These are phyloP conservation scores for Medauroidea extradentata DNA, from an alignment of 1,140 invertebrate species.

Conservation along the genomic window DNA sequence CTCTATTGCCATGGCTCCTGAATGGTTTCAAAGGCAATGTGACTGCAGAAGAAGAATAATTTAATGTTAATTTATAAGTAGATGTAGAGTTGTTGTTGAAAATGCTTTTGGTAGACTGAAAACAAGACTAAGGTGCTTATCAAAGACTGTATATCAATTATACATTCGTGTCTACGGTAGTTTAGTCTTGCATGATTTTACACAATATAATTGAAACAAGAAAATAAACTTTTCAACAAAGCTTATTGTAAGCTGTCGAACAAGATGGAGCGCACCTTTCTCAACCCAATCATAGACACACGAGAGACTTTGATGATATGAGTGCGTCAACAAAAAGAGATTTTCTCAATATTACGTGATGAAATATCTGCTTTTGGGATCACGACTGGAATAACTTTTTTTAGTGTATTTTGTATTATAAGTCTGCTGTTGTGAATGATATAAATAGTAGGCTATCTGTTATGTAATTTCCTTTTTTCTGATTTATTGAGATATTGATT, in stretches of 20 bases:
- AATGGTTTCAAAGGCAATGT: constrained; percentile 30
- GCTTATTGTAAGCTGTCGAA: constrained; percentile 3
- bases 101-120: constrained; percentile 39
- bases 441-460: no score
- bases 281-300: neutral
- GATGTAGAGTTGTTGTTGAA: constrained; percentile 31
- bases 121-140: constrained; percentile 19
- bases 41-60: constrained; percentile 27
- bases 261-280: neutral
- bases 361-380: no score
- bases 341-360: no score
- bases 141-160: constrained; percentile 24
- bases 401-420: no score
- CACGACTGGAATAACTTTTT: no score
- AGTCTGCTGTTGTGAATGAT: no score
- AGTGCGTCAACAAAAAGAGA: no score
- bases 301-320: neutral
- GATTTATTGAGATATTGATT: no score
- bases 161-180: constrained; percentile 21
- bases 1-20: no score
- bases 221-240: constrained; percentile 18
- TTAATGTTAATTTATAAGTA: constrained; percentile 33
- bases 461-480: no score
- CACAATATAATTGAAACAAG: constrained; percentile 21
- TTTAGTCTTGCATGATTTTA: constrained; percentile 21